A percentile compares a stretch with the other conserved stretches of the same genome.
Conservation (phyloP, 2,888 invertebrate species). For the Latrodectus elegans region DNA sequence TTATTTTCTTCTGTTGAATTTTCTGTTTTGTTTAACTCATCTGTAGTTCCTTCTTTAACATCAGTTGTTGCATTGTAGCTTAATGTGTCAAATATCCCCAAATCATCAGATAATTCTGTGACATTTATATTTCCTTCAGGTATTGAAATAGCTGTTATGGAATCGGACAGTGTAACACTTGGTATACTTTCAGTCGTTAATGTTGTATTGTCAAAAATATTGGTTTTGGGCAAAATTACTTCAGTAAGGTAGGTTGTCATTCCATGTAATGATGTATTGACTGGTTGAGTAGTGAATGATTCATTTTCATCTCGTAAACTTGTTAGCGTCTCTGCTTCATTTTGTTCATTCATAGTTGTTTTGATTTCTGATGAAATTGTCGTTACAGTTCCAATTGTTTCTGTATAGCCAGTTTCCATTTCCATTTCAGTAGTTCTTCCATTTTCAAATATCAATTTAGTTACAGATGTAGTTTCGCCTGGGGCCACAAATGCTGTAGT, state of each 20-base stretch:
- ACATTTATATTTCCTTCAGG: neutral
- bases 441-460: too few relatives aligned
- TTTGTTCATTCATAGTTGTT: neutral
- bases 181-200: neutral
- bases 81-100: neutral
- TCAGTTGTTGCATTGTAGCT: conserved; percentile 17
- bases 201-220: neutral
- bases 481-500: too few relatives aligned
- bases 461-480: too few relatives aligned
- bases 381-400: neutral
- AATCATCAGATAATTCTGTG: neutral
- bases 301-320: neutral
- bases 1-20: conserved; percentile 7
- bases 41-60: neutral
- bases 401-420: neutral
- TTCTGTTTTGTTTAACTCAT: conserved; percentile 12
- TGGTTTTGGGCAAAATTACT: neutral
- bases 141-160: neutral
- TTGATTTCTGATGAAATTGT: neutral
- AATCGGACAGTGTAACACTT: neutral
- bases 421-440: too few relatives aligned
- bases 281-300: neutral
- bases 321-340: neutral
- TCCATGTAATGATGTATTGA: neutral
- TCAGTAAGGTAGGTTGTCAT: neutral